A percentile compares a stretch with the other conserved stretches of the same genome.
Evolutionary conservation across 2,113 vertebrate species (phyloP).

Genomic region (Pollachius pollachius): DNA sequence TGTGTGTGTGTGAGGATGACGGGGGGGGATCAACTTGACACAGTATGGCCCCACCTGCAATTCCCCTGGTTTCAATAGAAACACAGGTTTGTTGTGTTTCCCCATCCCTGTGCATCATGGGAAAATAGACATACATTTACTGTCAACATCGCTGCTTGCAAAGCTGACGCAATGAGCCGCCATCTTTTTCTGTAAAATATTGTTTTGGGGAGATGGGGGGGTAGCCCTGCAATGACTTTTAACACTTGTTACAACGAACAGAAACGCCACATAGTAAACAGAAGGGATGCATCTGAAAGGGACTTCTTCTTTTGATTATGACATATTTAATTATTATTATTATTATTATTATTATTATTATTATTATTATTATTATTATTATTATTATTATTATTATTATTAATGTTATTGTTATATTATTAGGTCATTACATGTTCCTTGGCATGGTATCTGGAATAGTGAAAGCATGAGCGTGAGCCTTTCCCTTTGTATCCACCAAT

Average conservation of each 20-base stretch:
- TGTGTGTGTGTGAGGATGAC: no score
- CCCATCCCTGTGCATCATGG: slow-evolving; percentile 26
- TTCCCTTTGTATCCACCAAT: slow-evolving; percentile 23
- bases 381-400: no score
- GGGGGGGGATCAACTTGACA: neutral
- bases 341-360: no score
- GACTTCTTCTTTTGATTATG: slow-evolving; percentile 9
- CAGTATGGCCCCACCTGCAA: slow-evolving; percentile 21
- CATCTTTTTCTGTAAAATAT: slow-evolving; percentile 30
- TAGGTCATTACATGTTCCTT: slow-evolving; percentile 46
- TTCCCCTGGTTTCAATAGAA: slow-evolving; percentile 29
- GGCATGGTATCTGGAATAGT: slow-evolving; percentile 46
- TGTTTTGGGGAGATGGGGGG: slow-evolving; percentile 39
- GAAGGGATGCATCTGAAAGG: slow-evolving; percentile 23
- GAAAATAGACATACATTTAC: slow-evolving; percentile 29
- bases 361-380: no score
- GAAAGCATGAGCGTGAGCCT: slow-evolving; percentile 44
- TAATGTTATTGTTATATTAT: neutral
- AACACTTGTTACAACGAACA: slow-evolving; percentile 26
- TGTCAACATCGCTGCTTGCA: slow-evolving; percentile 30
- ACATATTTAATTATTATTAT: no score
- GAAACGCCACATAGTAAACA: slow-evolving; percentile 11
- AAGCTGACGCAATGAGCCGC: slow-evolving; percentile 23
- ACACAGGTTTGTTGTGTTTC: slow-evolving; percentile 23
- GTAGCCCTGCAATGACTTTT: slow-evolving; percentile 11